phyloP scores from a whole-genome alignment of 2,888 invertebrate genomes.

The Homarus gammarus region DNA sequence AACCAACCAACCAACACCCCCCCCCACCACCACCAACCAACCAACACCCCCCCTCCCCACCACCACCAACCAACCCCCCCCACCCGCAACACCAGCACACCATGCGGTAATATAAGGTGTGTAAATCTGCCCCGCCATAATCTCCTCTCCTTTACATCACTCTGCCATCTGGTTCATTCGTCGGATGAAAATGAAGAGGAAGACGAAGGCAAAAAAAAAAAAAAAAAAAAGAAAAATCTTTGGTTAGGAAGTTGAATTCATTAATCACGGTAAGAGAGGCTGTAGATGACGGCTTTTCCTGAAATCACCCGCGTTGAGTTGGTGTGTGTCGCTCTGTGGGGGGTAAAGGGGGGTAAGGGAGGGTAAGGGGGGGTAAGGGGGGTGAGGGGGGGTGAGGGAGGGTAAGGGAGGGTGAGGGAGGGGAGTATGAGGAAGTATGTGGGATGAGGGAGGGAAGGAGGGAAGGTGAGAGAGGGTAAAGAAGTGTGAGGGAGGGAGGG shows the following conservation, averaged over 20 bases:
- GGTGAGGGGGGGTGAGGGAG: neutral
- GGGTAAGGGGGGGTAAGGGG: neutral
- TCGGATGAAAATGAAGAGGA: neutral
- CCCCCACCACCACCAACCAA: neutral
- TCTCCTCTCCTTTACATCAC: slow-evolving; percentile 44
- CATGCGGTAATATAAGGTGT: slow-evolving; percentile 22
- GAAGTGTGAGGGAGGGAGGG: too few species aligned
- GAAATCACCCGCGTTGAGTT: slow-evolving; percentile 8
- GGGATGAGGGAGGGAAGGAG: too few species aligned
- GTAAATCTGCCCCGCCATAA: slow-evolving; percentile 35
- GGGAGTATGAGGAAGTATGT: too few species aligned
- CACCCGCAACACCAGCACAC: neutral
- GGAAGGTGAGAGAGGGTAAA: too few species aligned
- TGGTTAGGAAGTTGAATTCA: slow-evolving; percentile 42
- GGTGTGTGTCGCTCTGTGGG: slow-evolving; percentile 11
- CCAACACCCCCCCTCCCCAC: neutral
- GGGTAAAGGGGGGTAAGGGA: neutral
- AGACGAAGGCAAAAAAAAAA: neutral
- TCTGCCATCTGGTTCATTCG: slow-evolving; percentile 39
- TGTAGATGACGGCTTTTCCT: slow-evolving; percentile 24
- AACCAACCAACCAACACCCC: too few species aligned
- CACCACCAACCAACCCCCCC: neutral
- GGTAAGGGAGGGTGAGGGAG: neutral
- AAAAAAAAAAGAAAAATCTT: neutral
- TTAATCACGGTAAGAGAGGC: slow-evolving; percentile 33